Conservation (phyloP, 1,140 invertebrate genomes). For the Drosophila ercepeae region DNA sequence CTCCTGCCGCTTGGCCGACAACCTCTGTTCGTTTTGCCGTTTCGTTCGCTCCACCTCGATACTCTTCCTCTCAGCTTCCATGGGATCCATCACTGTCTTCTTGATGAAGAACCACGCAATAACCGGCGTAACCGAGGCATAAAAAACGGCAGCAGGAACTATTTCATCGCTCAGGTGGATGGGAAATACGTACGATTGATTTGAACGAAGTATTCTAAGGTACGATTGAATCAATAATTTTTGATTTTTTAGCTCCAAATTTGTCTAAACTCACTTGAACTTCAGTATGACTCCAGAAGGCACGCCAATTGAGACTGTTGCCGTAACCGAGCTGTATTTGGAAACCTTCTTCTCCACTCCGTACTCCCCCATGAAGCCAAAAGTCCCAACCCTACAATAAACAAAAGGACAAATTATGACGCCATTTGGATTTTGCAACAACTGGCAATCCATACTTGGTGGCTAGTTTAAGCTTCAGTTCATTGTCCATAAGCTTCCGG, state of each 20-base stretch:
- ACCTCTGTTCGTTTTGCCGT: constrained; percentile 89
- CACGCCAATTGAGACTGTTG: constrained; percentile 92
- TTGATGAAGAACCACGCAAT: constrained; percentile 92
- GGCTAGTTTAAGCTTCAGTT: constrained; percentile 90
- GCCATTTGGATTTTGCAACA: not conserved
- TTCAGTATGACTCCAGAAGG: constrained; percentile 94
- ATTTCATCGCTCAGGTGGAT: constrained; percentile 96
- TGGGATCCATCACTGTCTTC: constrained; percentile 94
- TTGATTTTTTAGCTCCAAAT: too few species aligned
- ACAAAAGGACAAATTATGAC: not conserved
- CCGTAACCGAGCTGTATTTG: constrained; percentile 93
- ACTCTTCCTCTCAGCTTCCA: constrained; percentile 90
- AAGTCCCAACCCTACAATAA: constrained; percentile 90
- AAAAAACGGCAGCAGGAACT: constrained; percentile 94
- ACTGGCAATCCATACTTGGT: constrained; percentile 87
- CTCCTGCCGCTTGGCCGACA: constrained; percentile 92
- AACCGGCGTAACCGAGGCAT: constrained; percentile 94
- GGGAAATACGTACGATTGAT: constrained; percentile 95
- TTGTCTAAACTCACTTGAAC: constrained; percentile 92
- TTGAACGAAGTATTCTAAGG: constrained; percentile 91
- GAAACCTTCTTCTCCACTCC: constrained; percentile 97
- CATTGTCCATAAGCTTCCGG: constrained; percentile 90
- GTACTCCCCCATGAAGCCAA: constrained; percentile 94
- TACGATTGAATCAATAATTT: not conserved
- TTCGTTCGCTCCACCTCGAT: constrained; percentile 90